Percentiles rank a stretch among this genome's conserved stretches.
Conservation (phyloP, 1,140 invertebrate species). For the Batillaria attramentaria region DNA sequence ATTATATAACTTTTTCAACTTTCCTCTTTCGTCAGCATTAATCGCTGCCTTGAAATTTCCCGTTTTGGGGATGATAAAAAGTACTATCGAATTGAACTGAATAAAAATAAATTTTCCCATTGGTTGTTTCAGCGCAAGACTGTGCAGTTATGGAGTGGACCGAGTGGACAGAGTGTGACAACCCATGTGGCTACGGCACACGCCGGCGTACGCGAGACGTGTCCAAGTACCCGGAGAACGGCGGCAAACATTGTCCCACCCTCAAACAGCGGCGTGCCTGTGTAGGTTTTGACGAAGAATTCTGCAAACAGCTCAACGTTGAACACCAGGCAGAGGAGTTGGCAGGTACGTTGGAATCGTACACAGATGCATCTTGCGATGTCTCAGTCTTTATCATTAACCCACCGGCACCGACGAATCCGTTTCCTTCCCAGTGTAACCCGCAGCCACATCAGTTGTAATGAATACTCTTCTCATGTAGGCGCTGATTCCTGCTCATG, state of each 20-base stretch:
- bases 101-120: conserved; percentile 3
- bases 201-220: conserved; percentile 51
- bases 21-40: too few species aligned
- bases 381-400: too few species aligned
- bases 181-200: conserved; percentile 52
- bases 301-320: conserved; percentile 36
- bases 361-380: too few species aligned
- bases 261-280: conserved; percentile 52
- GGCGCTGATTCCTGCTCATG: too few species aligned
- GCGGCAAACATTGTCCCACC: conserved; percentile 55
- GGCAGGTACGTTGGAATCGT: conserved; percentile 29
- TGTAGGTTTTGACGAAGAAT: conserved; percentile 39
- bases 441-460: too few species aligned
- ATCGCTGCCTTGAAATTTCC: too few species aligned
- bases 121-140: conserved; percentile 55
- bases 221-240: conserved; percentile 47
- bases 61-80: too few species aligned
- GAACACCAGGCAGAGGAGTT: conserved; percentile 44
- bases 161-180: conserved; percentile 51
- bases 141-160: conserved; percentile 52
- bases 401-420: too few species aligned
- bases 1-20: too few species aligned
- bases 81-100: not conserved
- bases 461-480: too few species aligned
- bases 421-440: too few species aligned